Evolutionary conservation across 2,113 vertebrate genomes (phyloP).

Genomic region (Sapajus apella): DNA sequence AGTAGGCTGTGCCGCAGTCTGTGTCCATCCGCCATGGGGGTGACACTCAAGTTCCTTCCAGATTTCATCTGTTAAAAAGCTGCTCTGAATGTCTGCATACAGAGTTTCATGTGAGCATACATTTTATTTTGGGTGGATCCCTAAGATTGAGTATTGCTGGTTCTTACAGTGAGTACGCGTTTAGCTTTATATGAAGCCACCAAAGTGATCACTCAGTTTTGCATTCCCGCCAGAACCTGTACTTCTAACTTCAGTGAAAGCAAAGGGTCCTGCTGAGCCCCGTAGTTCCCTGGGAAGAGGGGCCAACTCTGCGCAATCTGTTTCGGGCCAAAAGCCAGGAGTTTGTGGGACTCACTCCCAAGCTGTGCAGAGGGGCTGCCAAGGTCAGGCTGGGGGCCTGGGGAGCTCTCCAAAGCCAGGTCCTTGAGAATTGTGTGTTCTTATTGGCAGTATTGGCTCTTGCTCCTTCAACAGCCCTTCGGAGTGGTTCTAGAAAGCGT

Average conservation of each 20-base stretch:
- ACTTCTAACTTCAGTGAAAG: neutral
- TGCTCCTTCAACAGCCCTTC: neutral
- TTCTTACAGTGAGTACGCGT: neutral
- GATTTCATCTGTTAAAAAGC: neutral
- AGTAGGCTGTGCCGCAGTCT: neutral
- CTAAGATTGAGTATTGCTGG: rapidly evolving
- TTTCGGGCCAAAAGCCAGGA: neutral
- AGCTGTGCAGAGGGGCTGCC: neutral
- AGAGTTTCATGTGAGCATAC: rapidly evolving
- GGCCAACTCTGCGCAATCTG: neutral
- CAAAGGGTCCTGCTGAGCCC: neutral
- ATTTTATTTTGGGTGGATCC: neutral
- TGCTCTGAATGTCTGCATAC: rapidly evolving
- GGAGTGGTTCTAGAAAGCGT: neutral
- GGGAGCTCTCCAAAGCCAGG: neutral
- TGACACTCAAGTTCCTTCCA: rapidly evolving
- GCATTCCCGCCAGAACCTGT: rapidly evolving
- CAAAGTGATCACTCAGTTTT: neutral
- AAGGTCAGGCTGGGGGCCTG: neutral
- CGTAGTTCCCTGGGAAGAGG: too few relatives aligned
- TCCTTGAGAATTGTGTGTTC: neutral
- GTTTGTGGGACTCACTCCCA: neutral
- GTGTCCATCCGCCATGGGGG: rapidly evolving
- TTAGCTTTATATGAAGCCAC: rapidly evolving
- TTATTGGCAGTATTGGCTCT: neutral